These are phyloP conservation scores for Syngnathus scovelli DNA, from an alignment of 2,113 vertebrate genomes.

Conservation along the genomic window DNA sequence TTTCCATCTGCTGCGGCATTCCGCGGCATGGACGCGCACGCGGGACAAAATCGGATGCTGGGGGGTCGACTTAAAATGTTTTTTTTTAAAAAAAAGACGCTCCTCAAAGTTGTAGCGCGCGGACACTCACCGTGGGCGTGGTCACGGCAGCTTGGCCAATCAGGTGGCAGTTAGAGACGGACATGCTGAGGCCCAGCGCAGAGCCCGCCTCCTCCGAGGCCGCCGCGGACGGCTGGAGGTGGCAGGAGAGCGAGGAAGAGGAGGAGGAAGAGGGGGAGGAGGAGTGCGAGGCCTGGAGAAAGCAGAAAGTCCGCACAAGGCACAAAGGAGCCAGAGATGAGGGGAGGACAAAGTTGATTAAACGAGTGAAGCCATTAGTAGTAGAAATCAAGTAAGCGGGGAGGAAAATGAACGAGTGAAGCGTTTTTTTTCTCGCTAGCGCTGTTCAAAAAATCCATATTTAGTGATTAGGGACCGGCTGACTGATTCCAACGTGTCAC, in stretches of 20 bases:
- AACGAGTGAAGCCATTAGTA: constrained; percentile 37
- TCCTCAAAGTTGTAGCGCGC: constrained; percentile 18
- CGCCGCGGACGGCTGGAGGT: constrained; percentile 87
- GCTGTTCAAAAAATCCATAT: background rate
- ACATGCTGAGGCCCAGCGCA: constrained; percentile 91
- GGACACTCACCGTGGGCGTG: constrained; percentile 91
- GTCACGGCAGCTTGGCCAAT: constrained; percentile 89
- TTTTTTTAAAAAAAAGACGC: too few relatives aligned
- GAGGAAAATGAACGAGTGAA: background rate
- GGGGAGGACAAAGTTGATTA: constrained; percentile 36
- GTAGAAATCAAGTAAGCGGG: background rate
- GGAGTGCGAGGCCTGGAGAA: constrained; percentile 86
- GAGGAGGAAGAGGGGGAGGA: constrained; percentile 89
- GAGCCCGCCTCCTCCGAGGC: constrained; percentile 84
- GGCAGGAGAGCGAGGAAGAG: constrained; percentile 80
- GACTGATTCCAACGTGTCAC: background rate
- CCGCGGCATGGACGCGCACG: constrained; percentile 41
- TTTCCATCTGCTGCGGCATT: constrained; percentile 62
- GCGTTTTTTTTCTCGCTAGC: background rate
- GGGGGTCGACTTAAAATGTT: constrained; percentile 24
- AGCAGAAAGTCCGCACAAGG: constrained; percentile 22
- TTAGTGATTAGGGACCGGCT: background rate
- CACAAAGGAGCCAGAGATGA: constrained; percentile 15
- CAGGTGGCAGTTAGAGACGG: constrained; percentile 98
- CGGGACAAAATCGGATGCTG: constrained; percentile 41